Evolutionary conservation across 2,797 vertebrate genomes (phyloP), one percentile per base, ranked within the genome.

Genomic region (Smutsia gigantea): DNA sequence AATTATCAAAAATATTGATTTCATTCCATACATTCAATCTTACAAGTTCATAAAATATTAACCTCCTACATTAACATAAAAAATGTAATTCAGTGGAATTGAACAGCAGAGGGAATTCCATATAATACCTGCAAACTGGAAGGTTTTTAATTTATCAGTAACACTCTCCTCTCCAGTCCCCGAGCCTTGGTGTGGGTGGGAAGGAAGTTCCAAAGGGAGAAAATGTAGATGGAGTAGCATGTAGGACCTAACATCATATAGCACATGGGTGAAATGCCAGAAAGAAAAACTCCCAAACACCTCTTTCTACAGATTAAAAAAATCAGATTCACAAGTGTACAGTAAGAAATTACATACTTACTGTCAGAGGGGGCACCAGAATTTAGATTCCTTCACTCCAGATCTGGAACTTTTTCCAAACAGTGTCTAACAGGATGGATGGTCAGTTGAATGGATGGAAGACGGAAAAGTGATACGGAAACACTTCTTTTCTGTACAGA

Each of bases 1-100:
- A 98, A 98, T 98, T 98, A 98, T 97, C 59, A 46, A 82, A 98
- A 98, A 96, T 96, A 98, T 83, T 96, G 97, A 98, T 98, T 98
- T 98, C 88, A 95, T 94, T 95, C 61, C 61, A 87, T 95, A 97
- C 25, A 91, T 78, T 97, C 93, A 94, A 57, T 97, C 87, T 96
- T 96, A 94, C 9, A 96, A 96, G 94, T 89, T 97, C 92, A 98
- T 97, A 97, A 98, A 98, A 98, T 97, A 97, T 2, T 94, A 97
- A 84, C 90, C n/a, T 55, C 97, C 97, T 97, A 98, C 96, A 53
- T 68, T 75, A 93, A 93, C 88, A 94, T 90, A 95, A 97, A 96
- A 97, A 93, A 97, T 81, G 23, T 87, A 86, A 85, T 94, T 93
- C 0, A 96, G 88, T 92, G 63, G 95, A 98, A 97, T 89, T 87